phyloP scores from a whole-genome alignment of 2,888 invertebrate genomes.

The Phytoseiulus persimilis region DNA sequence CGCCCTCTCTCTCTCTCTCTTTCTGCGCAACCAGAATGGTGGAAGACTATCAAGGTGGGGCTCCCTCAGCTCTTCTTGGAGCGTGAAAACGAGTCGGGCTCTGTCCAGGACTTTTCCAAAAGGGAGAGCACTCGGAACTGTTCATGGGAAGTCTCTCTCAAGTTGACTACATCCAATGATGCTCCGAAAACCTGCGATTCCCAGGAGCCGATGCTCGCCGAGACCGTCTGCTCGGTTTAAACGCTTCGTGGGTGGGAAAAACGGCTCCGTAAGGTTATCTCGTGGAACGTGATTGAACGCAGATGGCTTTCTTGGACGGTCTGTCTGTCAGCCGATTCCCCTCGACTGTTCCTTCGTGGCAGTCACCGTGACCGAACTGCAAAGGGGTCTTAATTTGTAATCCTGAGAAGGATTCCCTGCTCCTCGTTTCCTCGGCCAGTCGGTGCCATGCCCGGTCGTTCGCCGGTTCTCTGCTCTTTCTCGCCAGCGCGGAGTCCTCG shows the following conservation, averaged over 20 bases:
- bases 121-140: too few relatives aligned
- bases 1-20: too few relatives aligned
- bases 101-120: too few relatives aligned
- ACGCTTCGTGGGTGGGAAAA: background rate
- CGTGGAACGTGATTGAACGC: background rate
- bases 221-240: background rate
- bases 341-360: background rate
- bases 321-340: background rate
- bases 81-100: too few relatives aligned
- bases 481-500: background rate
- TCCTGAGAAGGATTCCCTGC: background rate
- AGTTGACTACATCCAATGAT: too few relatives aligned
- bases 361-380: conserved; percentile 5
- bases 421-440: background rate
- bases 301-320: background rate
- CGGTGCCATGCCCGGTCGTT: background rate
- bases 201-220: background rate
- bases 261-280: background rate
- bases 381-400: conserved; percentile 5
- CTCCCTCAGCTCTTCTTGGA: too few relatives aligned
- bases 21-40: too few relatives aligned
- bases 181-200: too few relatives aligned
- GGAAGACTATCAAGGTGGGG: too few relatives aligned
- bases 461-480: background rate
- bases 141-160: too few relatives aligned